phyloP scores from a whole-genome alignment of 1,140 invertebrate species.

The Brachionus rotundiformis region DNA sequence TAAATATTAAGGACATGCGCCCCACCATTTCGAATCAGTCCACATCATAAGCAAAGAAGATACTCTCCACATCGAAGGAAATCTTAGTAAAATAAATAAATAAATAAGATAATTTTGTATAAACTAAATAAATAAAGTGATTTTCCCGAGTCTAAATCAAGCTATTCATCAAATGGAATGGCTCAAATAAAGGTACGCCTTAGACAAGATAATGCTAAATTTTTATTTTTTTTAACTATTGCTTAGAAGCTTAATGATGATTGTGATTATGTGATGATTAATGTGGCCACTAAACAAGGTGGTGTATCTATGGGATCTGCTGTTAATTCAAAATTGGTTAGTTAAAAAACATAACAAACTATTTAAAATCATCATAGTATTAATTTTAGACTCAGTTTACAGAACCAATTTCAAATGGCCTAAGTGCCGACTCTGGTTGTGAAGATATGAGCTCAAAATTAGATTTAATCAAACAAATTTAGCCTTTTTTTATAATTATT shows the following conservation, averaged over 20 bases:
- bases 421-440: constrained; percentile 48
- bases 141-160: constrained; percentile 3
- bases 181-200: constrained; percentile 17
- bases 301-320: constrained; percentile 42
- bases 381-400: constrained; percentile 7
- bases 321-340: constrained; percentile 47
- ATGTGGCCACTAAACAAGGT: constrained; percentile 14
- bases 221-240: no score
- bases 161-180: background rate
- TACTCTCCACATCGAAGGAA: constrained; percentile 41
- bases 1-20: constrained; percentile 30
- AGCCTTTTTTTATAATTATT: background rate
- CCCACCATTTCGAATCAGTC: constrained; percentile 44
- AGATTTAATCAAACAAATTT: constrained; percentile 14
- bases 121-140: background rate
- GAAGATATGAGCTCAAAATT: constrained; percentile 46
- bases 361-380: background rate
- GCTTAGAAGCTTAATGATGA: background rate
- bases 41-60: constrained; percentile 45
- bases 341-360: background rate
- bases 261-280: constrained; percentile 38
- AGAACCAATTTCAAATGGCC: constrained; percentile 1
- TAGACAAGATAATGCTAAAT: no score
- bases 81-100: background rate
- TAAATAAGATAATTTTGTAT: background rate